Evolutionary conservation across 2,888 invertebrate genomes (phyloP).

Genomic region (Spisula solida): DNA sequence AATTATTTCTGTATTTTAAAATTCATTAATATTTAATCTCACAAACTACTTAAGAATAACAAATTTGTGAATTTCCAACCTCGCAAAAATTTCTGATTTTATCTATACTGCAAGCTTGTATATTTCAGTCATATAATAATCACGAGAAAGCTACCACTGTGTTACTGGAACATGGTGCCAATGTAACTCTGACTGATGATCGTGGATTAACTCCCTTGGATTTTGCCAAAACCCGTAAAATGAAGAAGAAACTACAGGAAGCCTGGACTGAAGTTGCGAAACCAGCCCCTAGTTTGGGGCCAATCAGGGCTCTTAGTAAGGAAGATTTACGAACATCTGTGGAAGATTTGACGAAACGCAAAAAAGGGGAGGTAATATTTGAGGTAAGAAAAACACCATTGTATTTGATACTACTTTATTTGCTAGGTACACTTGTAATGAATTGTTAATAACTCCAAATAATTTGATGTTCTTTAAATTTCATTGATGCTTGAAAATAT

Average conservation of each 20-base stretch:
- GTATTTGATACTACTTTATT: not conserved
- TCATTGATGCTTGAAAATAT: no score
- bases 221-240: conserved; percentile 84
- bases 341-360: conserved; percentile 70
- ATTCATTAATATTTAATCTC: no score
- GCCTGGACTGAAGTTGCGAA: conserved; percentile 84
- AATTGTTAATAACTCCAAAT: no score
- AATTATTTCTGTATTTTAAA: no score
- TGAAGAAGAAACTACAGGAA: conserved; percentile 82
- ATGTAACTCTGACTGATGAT: conserved; percentile 84
- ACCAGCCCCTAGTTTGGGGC: conserved; percentile 75
- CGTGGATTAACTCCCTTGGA: conserved; percentile 85
- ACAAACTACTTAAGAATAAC: no score
- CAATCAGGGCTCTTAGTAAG: conserved; percentile 74
- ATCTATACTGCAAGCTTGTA: not conserved
- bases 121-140: conserved; percentile 85
- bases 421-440: not conserved
- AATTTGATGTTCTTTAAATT: no score
- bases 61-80: no score
- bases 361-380: conserved; percentile 83
- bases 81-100: not conserved
- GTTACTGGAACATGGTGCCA: conserved; percentile 84
- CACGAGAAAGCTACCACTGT: conserved; percentile 82
- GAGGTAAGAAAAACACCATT: conserved; percentile 73
- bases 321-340: conserved; percentile 71